Conservation (phyloP, 2,113 vertebrate genomes). For the Lophochroa leadbeateri region DNA sequence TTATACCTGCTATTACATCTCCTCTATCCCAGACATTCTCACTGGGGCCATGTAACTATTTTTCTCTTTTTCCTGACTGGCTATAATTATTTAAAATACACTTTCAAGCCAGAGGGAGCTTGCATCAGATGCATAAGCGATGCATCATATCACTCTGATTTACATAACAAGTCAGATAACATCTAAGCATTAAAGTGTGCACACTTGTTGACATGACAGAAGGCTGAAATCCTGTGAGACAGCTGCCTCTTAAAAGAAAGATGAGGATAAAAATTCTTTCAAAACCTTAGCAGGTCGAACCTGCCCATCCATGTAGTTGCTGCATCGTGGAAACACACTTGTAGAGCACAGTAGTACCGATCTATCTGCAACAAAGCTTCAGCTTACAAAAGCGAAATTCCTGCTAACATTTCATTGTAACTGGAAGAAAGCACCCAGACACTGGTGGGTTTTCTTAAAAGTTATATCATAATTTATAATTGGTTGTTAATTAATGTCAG, state of each 20-base stretch:
- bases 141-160: constrained; percentile 50
- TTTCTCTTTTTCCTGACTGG: not conserved
- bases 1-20: not conserved
- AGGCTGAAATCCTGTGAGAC: constrained; percentile 30
- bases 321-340: not conserved
- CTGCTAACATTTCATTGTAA: not conserved
- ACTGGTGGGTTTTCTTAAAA: constrained; percentile 31
- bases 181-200: not conserved
- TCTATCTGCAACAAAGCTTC: not conserved
- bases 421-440: constrained; percentile 40
- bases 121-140: not conserved
- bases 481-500: constrained; percentile 69
- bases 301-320: not conserved
- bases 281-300: not conserved
- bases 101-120: constrained; percentile 36
- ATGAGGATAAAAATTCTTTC: not conserved
- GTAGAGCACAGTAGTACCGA: not conserved
- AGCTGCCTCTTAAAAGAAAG: constrained; percentile 40
- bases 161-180: constrained; percentile 55
- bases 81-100: constrained; percentile 38
- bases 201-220: constrained; percentile 51
- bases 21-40: constrained; percentile 14
- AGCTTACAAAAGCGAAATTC: not conserved
- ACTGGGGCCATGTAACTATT: constrained; percentile 7
- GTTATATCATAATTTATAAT: constrained; percentile 62